Percentiles rank a stretch among this genome's conserved stretches.
phyloP scores from a whole-genome alignment of 2,113 vertebrate species.

The Brienomyrus brachyistius region DNA sequence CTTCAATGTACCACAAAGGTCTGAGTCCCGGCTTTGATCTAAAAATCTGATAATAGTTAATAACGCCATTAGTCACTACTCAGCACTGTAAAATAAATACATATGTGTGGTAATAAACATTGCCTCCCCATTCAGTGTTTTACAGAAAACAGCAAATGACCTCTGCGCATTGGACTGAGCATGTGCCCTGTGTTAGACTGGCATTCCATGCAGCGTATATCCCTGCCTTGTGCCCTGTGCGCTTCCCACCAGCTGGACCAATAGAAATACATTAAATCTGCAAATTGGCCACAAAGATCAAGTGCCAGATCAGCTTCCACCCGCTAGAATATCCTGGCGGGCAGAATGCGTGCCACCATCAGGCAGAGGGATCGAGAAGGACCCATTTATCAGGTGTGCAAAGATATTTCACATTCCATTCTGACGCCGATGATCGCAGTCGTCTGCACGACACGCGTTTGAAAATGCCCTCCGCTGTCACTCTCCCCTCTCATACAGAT shows the following conservation, averaged over 20 bases:
- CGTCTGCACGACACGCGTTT: background rate
- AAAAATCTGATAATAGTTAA: background rate
- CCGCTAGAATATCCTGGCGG: no score
- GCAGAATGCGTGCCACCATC: constrained; percentile 6
- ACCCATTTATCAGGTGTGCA: constrained; percentile 35
- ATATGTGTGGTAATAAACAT: background rate
- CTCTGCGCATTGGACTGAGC: background rate
- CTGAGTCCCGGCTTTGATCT: background rate
- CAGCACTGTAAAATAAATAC: background rate
- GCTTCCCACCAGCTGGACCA: background rate
- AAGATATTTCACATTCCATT: constrained; percentile 27
- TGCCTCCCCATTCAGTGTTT: background rate
- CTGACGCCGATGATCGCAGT: background rate
- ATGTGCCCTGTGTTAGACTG: background rate
- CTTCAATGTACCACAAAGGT: background rate
- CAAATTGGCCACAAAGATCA: background rate
- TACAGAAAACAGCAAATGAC: background rate
- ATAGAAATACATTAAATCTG: background rate
- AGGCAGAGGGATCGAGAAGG: constrained; percentile 13
- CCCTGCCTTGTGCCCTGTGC: background rate
- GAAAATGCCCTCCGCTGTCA: background rate
- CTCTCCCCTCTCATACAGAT: background rate
- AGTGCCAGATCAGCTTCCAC: background rate
- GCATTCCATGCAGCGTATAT: no score
- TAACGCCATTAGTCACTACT: background rate